phyloP scores from a whole-genome alignment of 2,113 vertebrate species.

The Sylvietta virens region DNA sequence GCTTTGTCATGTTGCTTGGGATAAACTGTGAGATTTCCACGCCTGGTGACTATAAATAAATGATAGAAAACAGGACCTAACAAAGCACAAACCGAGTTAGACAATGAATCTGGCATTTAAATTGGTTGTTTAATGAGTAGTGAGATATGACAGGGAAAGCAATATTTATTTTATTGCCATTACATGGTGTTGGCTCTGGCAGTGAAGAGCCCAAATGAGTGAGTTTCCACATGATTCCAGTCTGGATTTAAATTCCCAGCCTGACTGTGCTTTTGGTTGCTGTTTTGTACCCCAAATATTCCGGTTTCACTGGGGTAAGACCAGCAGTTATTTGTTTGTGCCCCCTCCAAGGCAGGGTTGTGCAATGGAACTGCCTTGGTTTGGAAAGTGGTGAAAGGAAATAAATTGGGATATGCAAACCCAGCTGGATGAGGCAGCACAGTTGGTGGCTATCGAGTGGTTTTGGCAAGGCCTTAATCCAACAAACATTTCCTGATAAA shows the following conservation, averaged over 20 bases:
- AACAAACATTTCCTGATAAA: background rate
- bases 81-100: background rate
- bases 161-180: background rate
- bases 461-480: background rate
- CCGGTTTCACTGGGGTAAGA: background rate
- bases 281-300: background rate
- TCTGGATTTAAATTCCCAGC: background rate
- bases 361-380: background rate
- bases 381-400: background rate
- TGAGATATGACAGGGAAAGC: background rate
- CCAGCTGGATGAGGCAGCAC: background rate
- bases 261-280: background rate
- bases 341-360: background rate
- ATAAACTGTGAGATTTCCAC: background rate
- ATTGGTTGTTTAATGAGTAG: background rate
- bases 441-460: background rate
- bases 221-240: background rate
- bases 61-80: background rate
- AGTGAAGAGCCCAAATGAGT: background rate
- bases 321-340: background rate
- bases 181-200: background rate
- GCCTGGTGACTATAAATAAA: background rate
- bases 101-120: background rate
- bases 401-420: background rate
- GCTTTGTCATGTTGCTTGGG: background rate